Base-by-base conservation (phyloP, 2,888 invertebrate species). In the Cheilosia variabilis region DNA sequence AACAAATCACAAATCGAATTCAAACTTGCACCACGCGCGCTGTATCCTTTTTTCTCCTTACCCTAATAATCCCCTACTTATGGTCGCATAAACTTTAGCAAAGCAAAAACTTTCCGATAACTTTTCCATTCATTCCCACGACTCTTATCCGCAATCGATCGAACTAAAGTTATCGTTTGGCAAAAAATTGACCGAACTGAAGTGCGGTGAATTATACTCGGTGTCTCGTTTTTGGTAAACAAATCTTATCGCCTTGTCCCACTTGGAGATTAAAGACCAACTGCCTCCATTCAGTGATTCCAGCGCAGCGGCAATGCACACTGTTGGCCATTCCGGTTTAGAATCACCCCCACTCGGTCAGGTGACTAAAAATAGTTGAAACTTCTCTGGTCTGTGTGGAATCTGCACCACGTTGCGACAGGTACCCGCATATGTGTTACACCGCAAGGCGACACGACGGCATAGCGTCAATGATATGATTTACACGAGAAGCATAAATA, bases 211-310 rank as follows among this genome's bases (percentile, higher is more conserved):
- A 27, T 27, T 27, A 27, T 27, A 27, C 1, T 6, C 53, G 27
- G 10, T 10, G 37, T 37, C 22, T 22, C 37, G 37, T 9, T 13
- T 34, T 19, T 43, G 47, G 24, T 19, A 71, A 71, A 58, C 47
- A 60, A 71, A 43, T 53, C 53, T 13, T 62, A 43, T 62, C 31
- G 27, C 55, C 37, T 58, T 50, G 58, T 27, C 41, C 76, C 76
- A 76, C 50, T 22, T 66, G 5, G 58, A 47, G 76, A 66, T 76
- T 66, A 66, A 82, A 76, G 76, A 76, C 76, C 71, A 41, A 68
- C 45, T 63, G 47, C 15, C 47, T 17, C 4, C 45, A 47, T 34
- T 47, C 13, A 37, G 50, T 53, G 37, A 58, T 53, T 34, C 27
- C 17, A 47, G 34, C n/a, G 19, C 24, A 15, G 24, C 22, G 15